Evolutionary conservation across 2,113 vertebrate genomes (phyloP), one percentile per base, ranked within the genome.

Genomic region (Gymnarchus niloticus): DNA sequence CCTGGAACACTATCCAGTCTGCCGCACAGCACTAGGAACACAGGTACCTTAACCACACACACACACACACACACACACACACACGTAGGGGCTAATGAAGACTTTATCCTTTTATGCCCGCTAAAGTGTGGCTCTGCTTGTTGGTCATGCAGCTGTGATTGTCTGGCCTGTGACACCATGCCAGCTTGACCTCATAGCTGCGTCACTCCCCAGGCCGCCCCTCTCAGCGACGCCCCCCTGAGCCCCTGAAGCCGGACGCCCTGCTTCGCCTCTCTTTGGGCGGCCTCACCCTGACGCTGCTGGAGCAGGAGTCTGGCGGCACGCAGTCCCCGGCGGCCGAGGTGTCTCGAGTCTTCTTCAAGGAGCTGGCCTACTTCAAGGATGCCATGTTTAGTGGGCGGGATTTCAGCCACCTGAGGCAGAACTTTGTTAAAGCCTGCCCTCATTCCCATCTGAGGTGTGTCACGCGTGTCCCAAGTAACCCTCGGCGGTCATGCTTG

Each of bases 401-500:
- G 84, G 96, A 97, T 89, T 97, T 97, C 88, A 86, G 90, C 3
- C 94, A 94, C 65, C 91, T 97, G 77, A 93, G 96, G 83, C 89
- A 85, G 0, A 89, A 92, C 86, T 97, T 98, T 61, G 91, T 94
- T 84, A 95, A 90, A 86, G 97, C 97, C 87, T 97, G 97, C 59
- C 95, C 95, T n/a, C 92, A 91, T 76, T 96, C 96, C 81, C 93
- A 97, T 21, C 87, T 97, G 88, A 96, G 97, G 97, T 98, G 93
- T 14, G 81, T 80, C 87, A 44, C 12, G 61, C 56, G 21, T 48
- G 23, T 46, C 44, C 46, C 44, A 23, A 78, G 76, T 12, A 46
- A 44, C 12, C 76, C 46, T n/a, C n/a, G 56, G 56, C 12, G 12
- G 52, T 12, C 6, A 57, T 57, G 56, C 56, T 57, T 57, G 56